Evolutionary conservation across 30 jellyfish, hydroid and myxozoan genomes (phyloP).

Genomic region (Catostylus mosaicus): DNA sequence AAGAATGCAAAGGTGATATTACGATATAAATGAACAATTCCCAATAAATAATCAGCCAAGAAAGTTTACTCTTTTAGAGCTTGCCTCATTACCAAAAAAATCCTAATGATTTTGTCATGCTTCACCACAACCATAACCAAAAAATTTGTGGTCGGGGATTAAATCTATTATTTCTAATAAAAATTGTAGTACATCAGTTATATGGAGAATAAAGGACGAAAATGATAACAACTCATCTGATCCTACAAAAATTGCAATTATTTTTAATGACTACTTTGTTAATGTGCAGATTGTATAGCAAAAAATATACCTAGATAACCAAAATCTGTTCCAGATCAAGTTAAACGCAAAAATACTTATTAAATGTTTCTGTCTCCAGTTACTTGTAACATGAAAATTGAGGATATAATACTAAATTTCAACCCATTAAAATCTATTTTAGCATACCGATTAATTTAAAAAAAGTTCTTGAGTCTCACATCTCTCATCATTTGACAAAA

Average conservation of each 20-base stretch:
- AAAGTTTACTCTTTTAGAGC: not conserved
- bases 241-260: not conserved
- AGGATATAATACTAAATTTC: no score
- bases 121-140: no score
- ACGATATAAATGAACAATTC: not conserved
- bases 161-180: no score
- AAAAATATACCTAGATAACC: not conserved
- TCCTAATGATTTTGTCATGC: not conserved
- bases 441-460: no score
- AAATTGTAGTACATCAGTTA: slow-evolving; percentile 1
- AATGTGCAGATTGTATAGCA: not conserved
- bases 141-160: no score
- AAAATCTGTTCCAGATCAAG: not conserved
- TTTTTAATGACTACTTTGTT: slow-evolving; percentile 1
- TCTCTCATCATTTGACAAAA: no score
- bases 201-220: not conserved
- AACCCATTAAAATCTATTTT: no score
- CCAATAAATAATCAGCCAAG: not conserved
- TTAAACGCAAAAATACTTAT: no score
- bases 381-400: no score
- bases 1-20: no score
- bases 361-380: no score
- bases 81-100: not conserved
- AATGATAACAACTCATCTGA: slow-evolving; percentile 1
- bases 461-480: no score